Percentiles rank a stretch among this genome's conserved stretches.
Evolutionary conservation across 1,140 invertebrate genomes (phyloP).

Genomic region (Ephestia elutella): DNA sequence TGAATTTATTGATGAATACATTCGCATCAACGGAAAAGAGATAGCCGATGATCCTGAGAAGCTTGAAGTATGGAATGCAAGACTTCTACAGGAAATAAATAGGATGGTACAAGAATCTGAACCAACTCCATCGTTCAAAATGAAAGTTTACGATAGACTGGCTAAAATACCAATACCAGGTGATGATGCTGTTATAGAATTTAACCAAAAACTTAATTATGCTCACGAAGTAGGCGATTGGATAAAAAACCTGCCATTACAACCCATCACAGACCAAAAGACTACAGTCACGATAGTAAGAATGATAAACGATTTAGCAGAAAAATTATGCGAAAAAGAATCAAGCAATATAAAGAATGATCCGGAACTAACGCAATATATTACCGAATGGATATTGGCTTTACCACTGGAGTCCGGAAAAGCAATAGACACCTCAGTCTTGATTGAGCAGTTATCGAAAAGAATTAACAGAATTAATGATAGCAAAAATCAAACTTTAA

Average conservation of each 20-base stretch:
- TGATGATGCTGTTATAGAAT: conserved; percentile 25
- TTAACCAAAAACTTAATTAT: conserved; percentile 27
- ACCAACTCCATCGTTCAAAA: conserved; percentile 10
- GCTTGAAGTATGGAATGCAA: conserved; percentile 28
- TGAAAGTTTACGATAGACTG: conserved; percentile 21
- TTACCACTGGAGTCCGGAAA: conserved; percentile 30
- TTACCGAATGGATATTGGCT: conserved; percentile 30
- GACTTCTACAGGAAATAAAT: conserved; percentile 32
- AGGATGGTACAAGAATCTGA: conserved; percentile 18
- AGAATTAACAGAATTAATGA: conserved; percentile 27
- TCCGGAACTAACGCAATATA: conserved; percentile 20
- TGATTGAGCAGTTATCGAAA: conserved; percentile 32
- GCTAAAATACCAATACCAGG: conserved; percentile 15
- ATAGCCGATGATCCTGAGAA: conserved; percentile 31
- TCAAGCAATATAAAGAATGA: conserved; percentile 7
- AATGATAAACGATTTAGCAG: conserved; percentile 33
- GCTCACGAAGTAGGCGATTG: conserved; percentile 39
- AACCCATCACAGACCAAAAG: conserved; percentile 17
- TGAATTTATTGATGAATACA: conserved; percentile 32
- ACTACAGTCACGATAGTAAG: conserved; percentile 15
- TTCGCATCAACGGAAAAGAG: conserved; percentile 22
- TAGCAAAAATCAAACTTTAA: not conserved
- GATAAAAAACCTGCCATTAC: conserved; percentile 37
- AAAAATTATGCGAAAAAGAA: conserved; percentile 29
- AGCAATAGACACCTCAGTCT: conserved; percentile 23